Conservation (phyloP, 2,797 vertebrate species). For the Tinamus major region DNA sequence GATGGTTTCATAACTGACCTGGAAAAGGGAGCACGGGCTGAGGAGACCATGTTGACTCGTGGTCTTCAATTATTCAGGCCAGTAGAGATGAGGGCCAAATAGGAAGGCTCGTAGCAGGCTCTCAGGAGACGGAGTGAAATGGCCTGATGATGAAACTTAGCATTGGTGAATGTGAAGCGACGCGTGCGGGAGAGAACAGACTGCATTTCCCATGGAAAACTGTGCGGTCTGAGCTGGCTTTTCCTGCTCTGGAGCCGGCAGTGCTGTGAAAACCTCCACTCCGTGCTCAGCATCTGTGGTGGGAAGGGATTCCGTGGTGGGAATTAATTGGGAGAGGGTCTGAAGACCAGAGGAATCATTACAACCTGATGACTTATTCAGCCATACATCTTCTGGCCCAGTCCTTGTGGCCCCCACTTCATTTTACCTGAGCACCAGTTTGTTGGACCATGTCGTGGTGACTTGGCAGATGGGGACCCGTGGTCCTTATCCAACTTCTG, state of each 20-base stretch:
- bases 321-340: not conserved
- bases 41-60: no score
- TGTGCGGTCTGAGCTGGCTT: not conserved
- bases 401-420: not conserved
- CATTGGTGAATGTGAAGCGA: no score
- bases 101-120: no score
- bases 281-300: not conserved
- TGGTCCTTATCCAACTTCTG: not conserved
- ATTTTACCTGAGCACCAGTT: not conserved
- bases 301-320: not conserved
- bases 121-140: no score
- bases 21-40: no score
- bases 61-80: no score
- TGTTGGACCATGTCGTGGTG: not conserved
- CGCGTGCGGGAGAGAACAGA: no score
- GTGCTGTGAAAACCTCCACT: not conserved
- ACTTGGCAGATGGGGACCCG: not conserved
- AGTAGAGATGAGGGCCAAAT: no score
- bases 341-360: not conserved
- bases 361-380: no score
- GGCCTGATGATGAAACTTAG: no score
- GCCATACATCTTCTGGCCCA: not conserved
- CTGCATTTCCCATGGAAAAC: no score
- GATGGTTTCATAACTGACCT: no score
- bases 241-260: not conserved